A percentile compares a stretch with the other conserved stretches of the same genome.
Evolutionary conservation across 2,797 vertebrate species (phyloP).

Genomic region (Loriculus beryllinus): DNA sequence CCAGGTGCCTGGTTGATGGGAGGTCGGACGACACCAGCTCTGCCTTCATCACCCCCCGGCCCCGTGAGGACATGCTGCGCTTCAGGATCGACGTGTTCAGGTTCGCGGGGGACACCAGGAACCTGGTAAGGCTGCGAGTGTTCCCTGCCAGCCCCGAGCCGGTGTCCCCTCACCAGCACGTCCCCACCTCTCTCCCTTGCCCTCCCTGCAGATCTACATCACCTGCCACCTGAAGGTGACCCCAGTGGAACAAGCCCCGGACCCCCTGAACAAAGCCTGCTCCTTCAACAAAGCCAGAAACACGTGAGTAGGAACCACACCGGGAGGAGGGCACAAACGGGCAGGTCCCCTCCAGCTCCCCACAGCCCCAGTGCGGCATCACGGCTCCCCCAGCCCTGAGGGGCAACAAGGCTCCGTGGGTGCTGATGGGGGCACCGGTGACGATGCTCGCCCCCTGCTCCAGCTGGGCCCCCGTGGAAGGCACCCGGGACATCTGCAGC

Average conservation of each 20-base stretch:
- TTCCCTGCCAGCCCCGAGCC: rapidly evolving
- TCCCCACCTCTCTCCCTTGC: neutral
- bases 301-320: neutral
- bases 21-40: conserved; percentile 14
- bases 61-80: conserved; percentile 23
- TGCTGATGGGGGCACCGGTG: rapidly evolving
- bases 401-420: rapidly evolving
- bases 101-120: neutral
- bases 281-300: conserved; percentile 71
- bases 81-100: conserved; percentile 44
- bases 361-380: rapidly evolving
- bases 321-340: rapidly evolving
- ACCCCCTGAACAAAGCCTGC: conserved; percentile 73
- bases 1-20: conserved; percentile 60
- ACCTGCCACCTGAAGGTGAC: conserved; percentile 74
- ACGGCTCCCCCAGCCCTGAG: too few relatives aligned
- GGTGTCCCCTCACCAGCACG: rapidly evolving
- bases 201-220: conserved; percentile 67
- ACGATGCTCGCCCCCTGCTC: rapidly evolving
- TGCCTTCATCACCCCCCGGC: conserved; percentile 40
- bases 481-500: conserved; percentile 42
- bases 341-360: neutral
- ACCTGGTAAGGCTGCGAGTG: neutral
- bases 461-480: conserved; percentile 72
- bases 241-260: conserved; percentile 3